Evolutionary conservation across 2,888 invertebrate genomes (phyloP), one percentile per base, ranked within the genome.

Genomic region (Zaprionus obscuricornis): DNA sequence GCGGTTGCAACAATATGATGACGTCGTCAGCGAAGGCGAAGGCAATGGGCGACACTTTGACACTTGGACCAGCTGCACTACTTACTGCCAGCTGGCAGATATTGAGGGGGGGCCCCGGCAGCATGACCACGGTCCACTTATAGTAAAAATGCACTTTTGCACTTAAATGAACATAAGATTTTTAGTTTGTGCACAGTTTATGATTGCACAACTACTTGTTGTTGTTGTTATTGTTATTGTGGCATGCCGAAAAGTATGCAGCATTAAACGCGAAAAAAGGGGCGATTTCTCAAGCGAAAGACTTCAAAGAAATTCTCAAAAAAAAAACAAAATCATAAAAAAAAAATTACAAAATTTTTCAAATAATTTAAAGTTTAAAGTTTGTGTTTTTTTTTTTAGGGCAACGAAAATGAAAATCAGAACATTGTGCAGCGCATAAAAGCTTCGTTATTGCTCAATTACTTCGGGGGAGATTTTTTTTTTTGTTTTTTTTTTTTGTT

Each of bases 31-130:
- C 34, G 63, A 43, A n/a, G n/a, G 10, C 29, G 36, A 17, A 36
- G 8, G 45, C 62, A 34, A 33, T 55, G 20, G n/a, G 40, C 70
- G 40, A 57, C 43, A 85, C 83, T 82, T 77, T 77, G 85, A 77
- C 77, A 85, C 85, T 82, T 58, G 74, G 60, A n/a, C 49, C 85
- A 52, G 85, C 65, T 69, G 82, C 66, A 77, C 57, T 73, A 76
- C 82, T 81, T 73, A 46, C n/a, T n/a, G n/a, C n/a, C n/a, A n/a
- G n/a, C n/a, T n/a, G n/a, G n/a, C n/a, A n/a, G n/a, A n/a, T n/a
- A n/a, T n/a, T n/a, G n/a, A n/a, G n/a, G n/a, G 57, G 37, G 52
- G 33, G 51, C 46, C 67, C 50, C 60, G 52, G 40, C 59, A 31
- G 43, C 72, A 10, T n/a, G 16, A 3, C 34, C 34, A 43, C 43